phyloP scores from a whole-genome alignment of 2,888 invertebrate genomes.

The Elmis aenea region DNA sequence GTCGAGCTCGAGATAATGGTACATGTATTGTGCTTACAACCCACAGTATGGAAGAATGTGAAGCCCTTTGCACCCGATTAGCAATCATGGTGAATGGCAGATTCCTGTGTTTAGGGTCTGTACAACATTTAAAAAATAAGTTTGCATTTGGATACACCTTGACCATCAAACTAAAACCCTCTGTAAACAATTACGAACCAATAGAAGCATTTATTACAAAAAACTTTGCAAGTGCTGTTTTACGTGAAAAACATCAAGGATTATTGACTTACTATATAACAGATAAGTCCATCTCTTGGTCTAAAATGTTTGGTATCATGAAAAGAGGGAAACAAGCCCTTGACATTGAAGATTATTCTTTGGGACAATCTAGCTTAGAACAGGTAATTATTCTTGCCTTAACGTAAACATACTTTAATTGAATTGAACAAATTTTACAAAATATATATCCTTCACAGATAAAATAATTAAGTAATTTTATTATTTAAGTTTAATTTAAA shows the following conservation, averaged over 20 bases:
- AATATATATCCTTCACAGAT: too few species aligned
- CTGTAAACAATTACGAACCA: too few species aligned
- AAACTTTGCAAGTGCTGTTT: slow-evolving; percentile 34
- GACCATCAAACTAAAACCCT: slow-evolving; percentile 43
- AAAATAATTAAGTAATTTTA: too few species aligned
- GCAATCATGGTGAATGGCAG: slow-evolving; percentile 82
- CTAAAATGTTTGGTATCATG: slow-evolving; percentile 69
- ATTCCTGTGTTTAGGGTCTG: slow-evolving; percentile 74
- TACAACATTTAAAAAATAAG: slow-evolving; percentile 77
- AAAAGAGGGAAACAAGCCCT: slow-evolving; percentile 48
- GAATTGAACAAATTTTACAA: too few species aligned
- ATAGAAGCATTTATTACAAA: slow-evolving; percentile 33
- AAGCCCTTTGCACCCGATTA: slow-evolving; percentile 73
- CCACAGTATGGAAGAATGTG: slow-evolving; percentile 85
- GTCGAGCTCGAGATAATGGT: slow-evolving; percentile 63
- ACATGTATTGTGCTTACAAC: slow-evolving; percentile 77
- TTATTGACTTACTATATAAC: slow-evolving; percentile 66
- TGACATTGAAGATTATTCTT: slow-evolving; percentile 72
- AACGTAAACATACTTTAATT: too few species aligned
- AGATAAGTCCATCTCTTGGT: slow-evolving; percentile 61
- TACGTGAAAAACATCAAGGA: slow-evolving; percentile 67
- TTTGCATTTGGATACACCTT: slow-evolving; percentile 58
- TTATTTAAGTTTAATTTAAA: too few species aligned
- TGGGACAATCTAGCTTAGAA: slow-evolving; percentile 78
- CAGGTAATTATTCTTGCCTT: too few species aligned